Percentiles rank a stretch among this genome's conserved stretches.
Conservation (phyloP, 1,140 invertebrate genomes). For the Drosophila oshimai region DNA sequence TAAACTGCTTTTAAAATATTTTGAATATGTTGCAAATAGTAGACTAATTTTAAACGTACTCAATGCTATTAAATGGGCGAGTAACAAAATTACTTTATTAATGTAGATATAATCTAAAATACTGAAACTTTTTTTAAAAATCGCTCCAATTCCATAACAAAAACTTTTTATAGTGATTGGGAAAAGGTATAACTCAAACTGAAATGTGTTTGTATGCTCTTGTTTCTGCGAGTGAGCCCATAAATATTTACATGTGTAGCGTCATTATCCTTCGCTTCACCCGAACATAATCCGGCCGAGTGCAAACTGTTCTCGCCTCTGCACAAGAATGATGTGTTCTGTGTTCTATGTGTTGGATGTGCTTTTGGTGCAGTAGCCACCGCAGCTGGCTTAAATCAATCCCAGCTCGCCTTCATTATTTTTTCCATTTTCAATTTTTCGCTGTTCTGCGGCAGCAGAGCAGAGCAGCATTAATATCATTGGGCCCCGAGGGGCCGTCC, state of each 20-base stretch:
- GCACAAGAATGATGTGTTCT: constrained; percentile 6
- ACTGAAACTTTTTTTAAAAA: too few relatives aligned
- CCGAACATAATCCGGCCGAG: constrained; percentile 20
- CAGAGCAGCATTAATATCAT: constrained; percentile 27
- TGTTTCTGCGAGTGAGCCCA: neutral
- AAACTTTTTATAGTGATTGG: too few relatives aligned
- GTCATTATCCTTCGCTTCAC: constrained; percentile 23
- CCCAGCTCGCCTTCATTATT: constrained; percentile 12
- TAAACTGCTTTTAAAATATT: too few relatives aligned
- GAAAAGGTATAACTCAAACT: too few relatives aligned
- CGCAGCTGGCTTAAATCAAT: constrained; percentile 36
- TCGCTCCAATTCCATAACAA: too few relatives aligned
- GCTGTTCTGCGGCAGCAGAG: neutral
- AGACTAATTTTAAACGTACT: too few relatives aligned
- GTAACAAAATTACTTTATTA: too few relatives aligned
- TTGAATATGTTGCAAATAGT: too few relatives aligned
- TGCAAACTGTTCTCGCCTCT: constrained; percentile 12
- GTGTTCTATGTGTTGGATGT: neutral
- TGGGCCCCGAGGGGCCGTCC: constrained; percentile 8
- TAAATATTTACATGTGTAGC: constrained; percentile 26
- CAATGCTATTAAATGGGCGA: too few relatives aligned
- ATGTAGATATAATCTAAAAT: too few relatives aligned
- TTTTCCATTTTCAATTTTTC: too few relatives aligned
- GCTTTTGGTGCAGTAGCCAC: constrained; percentile 20
- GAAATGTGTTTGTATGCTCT: neutral